Conservation (phyloP, 2,888 invertebrate genomes). For the Empis stercorea region DNA sequence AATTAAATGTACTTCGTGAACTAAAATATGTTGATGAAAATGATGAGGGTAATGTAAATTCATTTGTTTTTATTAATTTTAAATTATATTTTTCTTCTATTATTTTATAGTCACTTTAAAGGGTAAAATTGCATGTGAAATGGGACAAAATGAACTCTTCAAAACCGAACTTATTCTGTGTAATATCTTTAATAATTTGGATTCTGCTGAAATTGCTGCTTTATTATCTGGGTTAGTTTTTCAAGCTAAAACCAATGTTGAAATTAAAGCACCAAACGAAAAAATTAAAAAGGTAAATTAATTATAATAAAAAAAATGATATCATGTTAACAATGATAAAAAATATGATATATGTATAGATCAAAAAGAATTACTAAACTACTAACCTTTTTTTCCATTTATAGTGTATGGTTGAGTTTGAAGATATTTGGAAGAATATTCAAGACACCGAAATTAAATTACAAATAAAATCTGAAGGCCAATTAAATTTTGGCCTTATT, state of each 20-base stretch:
- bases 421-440: constrained; percentile 54
- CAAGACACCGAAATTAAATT: constrained; percentile 42
- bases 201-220: constrained; percentile 87
- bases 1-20: constrained; percentile 59
- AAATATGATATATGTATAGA: too few species aligned
- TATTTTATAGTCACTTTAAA: constrained; percentile 57
- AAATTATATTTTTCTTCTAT: neutral
- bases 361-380: constrained; percentile 1
- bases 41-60: constrained; percentile 53
- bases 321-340: too few species aligned
- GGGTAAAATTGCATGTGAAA: constrained; percentile 76
- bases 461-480: constrained; percentile 40
- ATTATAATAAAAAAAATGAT: too few species aligned
- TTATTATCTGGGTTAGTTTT: constrained; percentile 86
- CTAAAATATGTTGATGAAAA: constrained; percentile 60
- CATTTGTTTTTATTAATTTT: neutral
- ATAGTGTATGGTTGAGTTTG: constrained; percentile 59
- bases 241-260: constrained; percentile 60
- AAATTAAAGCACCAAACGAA: constrained; percentile 36
- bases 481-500: constrained; percentile 80
- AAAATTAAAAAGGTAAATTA: constrained; percentile 21
- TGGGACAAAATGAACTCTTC: constrained; percentile 78
- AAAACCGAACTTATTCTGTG: constrained; percentile 89
- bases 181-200: constrained; percentile 73
- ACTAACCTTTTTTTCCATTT: constrained; percentile 10